Evolutionary conservation across 2,113 vertebrate genomes (phyloP).

Genomic region (Xenopus borealis): DNA sequence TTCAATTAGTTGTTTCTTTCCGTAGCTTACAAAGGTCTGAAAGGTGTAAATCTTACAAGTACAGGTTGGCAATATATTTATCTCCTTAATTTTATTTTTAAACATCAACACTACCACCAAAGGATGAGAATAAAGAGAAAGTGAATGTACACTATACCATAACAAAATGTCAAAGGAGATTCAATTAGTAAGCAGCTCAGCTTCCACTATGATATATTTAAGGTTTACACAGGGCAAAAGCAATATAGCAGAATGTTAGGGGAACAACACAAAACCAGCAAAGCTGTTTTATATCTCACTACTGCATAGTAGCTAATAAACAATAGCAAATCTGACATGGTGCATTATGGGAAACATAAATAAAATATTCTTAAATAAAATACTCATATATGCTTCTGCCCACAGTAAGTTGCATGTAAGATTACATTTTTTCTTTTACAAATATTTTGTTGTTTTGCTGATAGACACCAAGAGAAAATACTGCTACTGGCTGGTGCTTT

Average conservation of each 20-base stretch:
- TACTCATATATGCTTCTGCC: too few relatives aligned
- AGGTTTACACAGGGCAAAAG: background rate
- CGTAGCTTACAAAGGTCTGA: too few relatives aligned
- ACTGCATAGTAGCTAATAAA: too few relatives aligned
- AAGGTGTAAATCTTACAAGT: too few relatives aligned
- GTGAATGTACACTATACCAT: background rate
- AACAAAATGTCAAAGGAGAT: background rate
- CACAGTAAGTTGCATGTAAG: too few relatives aligned
- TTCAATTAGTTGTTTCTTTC: too few relatives aligned
- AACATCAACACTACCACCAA: background rate
- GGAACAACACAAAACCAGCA: background rate
- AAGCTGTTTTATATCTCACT: too few relatives aligned
- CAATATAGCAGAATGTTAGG: conserved; percentile 10
- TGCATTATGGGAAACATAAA: too few relatives aligned
- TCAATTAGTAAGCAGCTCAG: background rate
- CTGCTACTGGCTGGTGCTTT: conserved; percentile 5
- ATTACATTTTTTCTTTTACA: too few relatives aligned
- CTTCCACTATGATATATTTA: conserved; percentile 6
- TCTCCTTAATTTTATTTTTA: background rate
- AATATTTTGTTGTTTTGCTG: background rate
- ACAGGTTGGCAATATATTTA: background rate
- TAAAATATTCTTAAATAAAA: too few relatives aligned
- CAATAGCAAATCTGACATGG: too few relatives aligned
- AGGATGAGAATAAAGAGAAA: background rate
- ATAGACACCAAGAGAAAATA: background rate